Evolutionary conservation across 2,888 invertebrate genomes (phyloP).

Genomic region (Cenopis cana): DNA sequence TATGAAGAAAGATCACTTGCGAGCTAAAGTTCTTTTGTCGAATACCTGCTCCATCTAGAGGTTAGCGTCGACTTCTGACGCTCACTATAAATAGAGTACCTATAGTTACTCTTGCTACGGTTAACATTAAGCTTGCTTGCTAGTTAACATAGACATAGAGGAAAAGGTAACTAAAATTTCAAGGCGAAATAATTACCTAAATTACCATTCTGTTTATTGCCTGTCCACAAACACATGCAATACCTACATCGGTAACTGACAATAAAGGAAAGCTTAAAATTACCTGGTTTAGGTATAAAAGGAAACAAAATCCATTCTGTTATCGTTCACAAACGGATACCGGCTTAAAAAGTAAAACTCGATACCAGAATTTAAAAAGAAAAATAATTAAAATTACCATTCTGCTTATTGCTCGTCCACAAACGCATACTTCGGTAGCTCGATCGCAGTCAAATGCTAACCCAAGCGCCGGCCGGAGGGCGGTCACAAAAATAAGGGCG

Average conservation of each 20-base stretch:
- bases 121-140: no score
- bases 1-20: no score
- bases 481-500: constrained; percentile 75
- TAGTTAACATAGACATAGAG: neutral
- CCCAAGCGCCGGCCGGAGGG: constrained; percentile 53
- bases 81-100: no score
- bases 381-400: constrained; percentile 33
- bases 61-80: neutral
- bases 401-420: constrained; percentile 50
- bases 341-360: no score
- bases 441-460: constrained; percentile 63
- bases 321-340: no score
- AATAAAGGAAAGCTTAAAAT: no score
- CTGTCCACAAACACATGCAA: neutral
- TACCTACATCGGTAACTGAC: neutral
- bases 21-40: no score
- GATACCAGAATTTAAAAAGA: neutral
- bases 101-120: no score
- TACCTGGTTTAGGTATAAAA: no score
- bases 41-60: no score
- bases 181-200: no score
- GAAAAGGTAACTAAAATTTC: neutral
- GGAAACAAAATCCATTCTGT: no score
- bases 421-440: constrained; percentile 55
- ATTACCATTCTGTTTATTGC: neutral